Percentiles rank a stretch among this genome's conserved stretches.
These are phyloP conservation scores for Piezodorus guildinii DNA, from an alignment of 1,140 invertebrate genomes.

Conservation along the genomic window DNA sequence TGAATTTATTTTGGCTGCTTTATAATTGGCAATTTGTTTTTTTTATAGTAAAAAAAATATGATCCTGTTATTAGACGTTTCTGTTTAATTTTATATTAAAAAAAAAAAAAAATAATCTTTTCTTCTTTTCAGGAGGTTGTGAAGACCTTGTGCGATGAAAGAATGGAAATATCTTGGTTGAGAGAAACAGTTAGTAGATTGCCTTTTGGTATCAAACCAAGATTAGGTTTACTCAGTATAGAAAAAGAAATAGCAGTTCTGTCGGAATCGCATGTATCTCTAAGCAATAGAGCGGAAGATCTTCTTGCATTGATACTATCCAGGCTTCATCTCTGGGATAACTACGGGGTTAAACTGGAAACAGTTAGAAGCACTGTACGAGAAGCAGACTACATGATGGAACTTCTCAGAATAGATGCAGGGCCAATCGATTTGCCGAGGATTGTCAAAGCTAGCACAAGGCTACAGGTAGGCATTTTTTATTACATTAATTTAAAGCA, in stretches of 20 bases:
- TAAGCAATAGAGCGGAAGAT: slow-evolving; percentile 54
- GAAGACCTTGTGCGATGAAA: not conserved
- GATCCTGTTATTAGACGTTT: too few relatives aligned
- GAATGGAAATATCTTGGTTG: slow-evolving; percentile 31
- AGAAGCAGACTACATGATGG: slow-evolving; percentile 75
- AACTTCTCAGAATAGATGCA: slow-evolving; percentile 57
- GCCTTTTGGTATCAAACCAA: slow-evolving; percentile 54
- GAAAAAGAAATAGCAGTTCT: slow-evolving; percentile 60
- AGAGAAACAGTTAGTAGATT: slow-evolving; percentile 61
- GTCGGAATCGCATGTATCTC: slow-evolving; percentile 45
- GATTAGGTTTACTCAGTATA: slow-evolving; percentile 57
- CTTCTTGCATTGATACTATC: slow-evolving; percentile 50
- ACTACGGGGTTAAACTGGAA: slow-evolving; percentile 53
- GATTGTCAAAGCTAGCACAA: slow-evolving; percentile 35
- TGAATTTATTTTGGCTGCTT: too few relatives aligned
- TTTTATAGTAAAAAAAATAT: too few relatives aligned
- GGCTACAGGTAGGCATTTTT: slow-evolving; percentile 22
- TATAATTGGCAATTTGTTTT: too few relatives aligned
- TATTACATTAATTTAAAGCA: too few relatives aligned
- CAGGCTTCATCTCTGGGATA: slow-evolving; percentile 52
- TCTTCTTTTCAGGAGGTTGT: slow-evolving; percentile 4
- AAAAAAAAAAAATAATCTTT: too few relatives aligned
- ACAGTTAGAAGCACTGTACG: slow-evolving; percentile 63
- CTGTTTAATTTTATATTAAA: too few relatives aligned
- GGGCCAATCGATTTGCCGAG: slow-evolving; percentile 69